Base-by-base conservation (phyloP, 2,797 vertebrate genomes). In the Acipenser transmontanus region DNA sequence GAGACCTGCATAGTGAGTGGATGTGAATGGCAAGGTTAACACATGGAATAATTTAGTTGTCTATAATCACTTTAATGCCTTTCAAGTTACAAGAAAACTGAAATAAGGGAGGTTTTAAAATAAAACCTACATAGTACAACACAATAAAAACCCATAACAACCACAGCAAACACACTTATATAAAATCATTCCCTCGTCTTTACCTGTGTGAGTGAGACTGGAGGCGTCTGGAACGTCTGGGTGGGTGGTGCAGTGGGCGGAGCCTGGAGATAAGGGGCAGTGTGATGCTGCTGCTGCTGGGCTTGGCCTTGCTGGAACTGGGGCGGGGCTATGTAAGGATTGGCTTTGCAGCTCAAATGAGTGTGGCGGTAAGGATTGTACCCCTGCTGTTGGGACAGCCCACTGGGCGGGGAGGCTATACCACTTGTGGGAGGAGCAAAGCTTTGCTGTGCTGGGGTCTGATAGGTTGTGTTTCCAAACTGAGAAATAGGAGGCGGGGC, bases 331-430 rank as follows among this genome's bases (percentile, higher is more conserved):
- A 97, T 86, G 71, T 98, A 98, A 0, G 97, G 97, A 69, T 85
- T 97, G 7, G 90, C 91, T 78, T 89, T 91, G 86, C 94, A 97
- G 86, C 93, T 98, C 65, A 82, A 74, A 1, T 88, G 82, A 17
- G 90, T 98, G 78, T 98, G 97, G 12, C 96, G 90, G 68, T 99
- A 99, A 0, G 97, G 97, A 72, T 99, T 99, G 62, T 91, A 94
- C 8, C 85, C 87, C 68, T 91, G 92, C 34, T 83, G 87, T 71
- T 85, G 88, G 50, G 87, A 68, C 57, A 85, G 74, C 0, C 90
- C 88, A 20, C 86, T 84, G 0, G 93, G 89, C 1, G 86, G 77
- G 2, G 34, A 4, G 54, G 85, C 78, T 60, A 87, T 72, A 0
- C 83, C 61, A 63, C 70, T 74, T 10, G 87, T 80, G 49, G 90